phyloP scores from a whole-genome alignment of 2,888 invertebrate species.

The Atherix ibis region DNA sequence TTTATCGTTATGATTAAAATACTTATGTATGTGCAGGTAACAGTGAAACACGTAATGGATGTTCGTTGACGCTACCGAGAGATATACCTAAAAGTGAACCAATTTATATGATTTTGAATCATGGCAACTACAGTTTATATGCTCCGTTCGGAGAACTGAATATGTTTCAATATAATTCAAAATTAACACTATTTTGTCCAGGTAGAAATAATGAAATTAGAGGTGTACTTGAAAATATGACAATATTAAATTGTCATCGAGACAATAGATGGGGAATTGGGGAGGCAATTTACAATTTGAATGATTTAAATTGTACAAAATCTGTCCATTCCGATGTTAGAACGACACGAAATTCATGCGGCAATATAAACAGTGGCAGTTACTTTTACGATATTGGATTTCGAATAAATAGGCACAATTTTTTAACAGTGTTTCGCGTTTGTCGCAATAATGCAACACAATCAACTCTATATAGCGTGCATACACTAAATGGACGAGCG shows the following conservation, averaged over 20 bases:
- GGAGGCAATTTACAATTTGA: slow-evolving; percentile 4
- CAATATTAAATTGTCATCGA: slow-evolving; percentile 10
- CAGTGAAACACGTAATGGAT: slow-evolving; percentile 8
- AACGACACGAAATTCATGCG: slow-evolving; percentile 19
- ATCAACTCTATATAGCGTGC: slow-evolving; percentile 24
- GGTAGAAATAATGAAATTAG: slow-evolving; percentile 15
- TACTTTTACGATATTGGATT: slow-evolving; percentile 17
- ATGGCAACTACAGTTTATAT: slow-evolving; percentile 12
- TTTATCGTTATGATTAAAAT: too few species aligned
- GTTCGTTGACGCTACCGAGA: slow-evolving; percentile 11
- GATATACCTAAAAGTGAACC: slow-evolving; percentile 14
- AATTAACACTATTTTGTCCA: slow-evolving; percentile 16
- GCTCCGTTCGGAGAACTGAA: slow-evolving; percentile 13
- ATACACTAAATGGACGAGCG: slow-evolving; percentile 25
- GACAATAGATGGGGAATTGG: slow-evolving; percentile 8
- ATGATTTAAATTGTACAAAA: slow-evolving; percentile 12
- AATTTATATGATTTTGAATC: slow-evolving; percentile 9
- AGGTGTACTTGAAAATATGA: slow-evolving; percentile 3
- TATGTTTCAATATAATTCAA: slow-evolving; percentile 10
- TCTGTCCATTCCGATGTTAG: slow-evolving; percentile 15
- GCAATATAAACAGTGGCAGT: slow-evolving; percentile 14
- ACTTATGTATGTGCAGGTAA: too few species aligned
- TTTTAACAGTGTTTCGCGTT: slow-evolving; percentile 19
- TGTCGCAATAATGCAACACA: slow-evolving; percentile 26
- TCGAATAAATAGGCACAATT: slow-evolving; percentile 8